Percentiles rank a stretch among this genome's conserved stretches.
phyloP scores from a whole-genome alignment of 1,140 invertebrate genomes.

The Heliconius hermathena region DNA sequence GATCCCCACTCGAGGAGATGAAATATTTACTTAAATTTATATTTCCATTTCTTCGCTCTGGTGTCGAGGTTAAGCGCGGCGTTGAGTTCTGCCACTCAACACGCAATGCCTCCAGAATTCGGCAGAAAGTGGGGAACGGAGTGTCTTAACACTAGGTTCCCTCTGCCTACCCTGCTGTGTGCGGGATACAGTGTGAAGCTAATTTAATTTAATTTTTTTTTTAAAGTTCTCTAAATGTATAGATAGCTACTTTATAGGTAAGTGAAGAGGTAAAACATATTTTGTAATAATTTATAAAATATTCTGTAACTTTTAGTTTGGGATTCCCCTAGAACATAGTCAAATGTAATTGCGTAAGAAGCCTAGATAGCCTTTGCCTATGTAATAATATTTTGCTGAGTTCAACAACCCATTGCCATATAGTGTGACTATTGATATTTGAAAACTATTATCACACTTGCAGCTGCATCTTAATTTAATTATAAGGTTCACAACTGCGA shows the following conservation, averaged over 20 bases:
- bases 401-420: constrained; percentile 56
- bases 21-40: too few species aligned
- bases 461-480: constrained; percentile 42
- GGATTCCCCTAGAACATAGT: constrained; percentile 56
- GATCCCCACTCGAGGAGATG: too few species aligned
- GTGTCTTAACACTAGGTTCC: too few species aligned
- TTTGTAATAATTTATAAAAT: background rate
- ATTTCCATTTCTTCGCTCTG: too few species aligned
- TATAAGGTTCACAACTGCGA: constrained; percentile 27
- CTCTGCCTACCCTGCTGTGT: too few species aligned
- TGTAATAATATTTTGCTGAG: constrained; percentile 63
- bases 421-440: constrained; percentile 40
- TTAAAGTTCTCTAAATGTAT: background rate
- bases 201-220: too few species aligned
- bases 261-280: background rate
- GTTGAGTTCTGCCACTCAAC: too few species aligned
- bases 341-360: constrained; percentile 60
- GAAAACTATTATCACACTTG: constrained; percentile 37
- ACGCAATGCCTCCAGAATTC: too few species aligned
- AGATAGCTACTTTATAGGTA: background rate
- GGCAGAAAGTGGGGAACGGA: too few species aligned
- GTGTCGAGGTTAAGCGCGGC: too few species aligned
- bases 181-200: too few species aligned
- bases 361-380: constrained; percentile 62
- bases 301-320: background rate